These are phyloP conservation scores for Caerostris extrusa DNA, from an alignment of 1,140 invertebrate species.

Conservation along the genomic window DNA sequence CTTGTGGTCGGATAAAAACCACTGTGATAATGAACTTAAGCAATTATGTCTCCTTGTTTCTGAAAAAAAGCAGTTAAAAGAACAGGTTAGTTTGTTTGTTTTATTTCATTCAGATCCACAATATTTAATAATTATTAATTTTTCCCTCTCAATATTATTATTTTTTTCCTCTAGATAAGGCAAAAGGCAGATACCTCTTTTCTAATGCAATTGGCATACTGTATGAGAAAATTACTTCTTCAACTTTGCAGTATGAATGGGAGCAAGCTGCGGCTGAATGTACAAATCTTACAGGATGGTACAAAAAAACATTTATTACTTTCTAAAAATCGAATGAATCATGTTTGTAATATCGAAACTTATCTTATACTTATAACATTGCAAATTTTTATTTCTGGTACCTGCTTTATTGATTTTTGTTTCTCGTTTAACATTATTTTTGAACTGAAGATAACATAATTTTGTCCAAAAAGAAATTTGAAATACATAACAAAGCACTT, in stretches of 20 bases:
- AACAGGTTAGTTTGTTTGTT: constrained; percentile 31
- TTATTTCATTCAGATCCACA: background rate
- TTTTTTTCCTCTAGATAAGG: constrained; percentile 48
- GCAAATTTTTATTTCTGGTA: no score
- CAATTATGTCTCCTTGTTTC: constrained; percentile 13
- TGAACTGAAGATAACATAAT: no score
- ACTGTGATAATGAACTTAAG: constrained; percentile 56
- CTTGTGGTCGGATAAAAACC: constrained; percentile 25
- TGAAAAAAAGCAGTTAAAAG: constrained; percentile 63
- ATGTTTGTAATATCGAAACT: no score
- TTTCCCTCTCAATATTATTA: background rate
- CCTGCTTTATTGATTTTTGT: no score
- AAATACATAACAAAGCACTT: no score
- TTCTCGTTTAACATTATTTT: no score
- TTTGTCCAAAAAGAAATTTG: no score
- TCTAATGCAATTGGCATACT: constrained; percentile 56
- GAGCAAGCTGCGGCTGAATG: constrained; percentile 55
- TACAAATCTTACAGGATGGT: constrained; percentile 59
- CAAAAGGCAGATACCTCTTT: constrained; percentile 60
- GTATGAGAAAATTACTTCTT: constrained; percentile 57
- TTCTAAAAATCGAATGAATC: no score
- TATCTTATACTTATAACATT: no score
- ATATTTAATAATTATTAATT: background rate
- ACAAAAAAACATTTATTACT: background rate
- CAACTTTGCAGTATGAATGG: constrained; percentile 68